Evolutionary conservation across 2,888 invertebrate genomes (phyloP).

Genomic region (Ditylenchus weischeri): DNA sequence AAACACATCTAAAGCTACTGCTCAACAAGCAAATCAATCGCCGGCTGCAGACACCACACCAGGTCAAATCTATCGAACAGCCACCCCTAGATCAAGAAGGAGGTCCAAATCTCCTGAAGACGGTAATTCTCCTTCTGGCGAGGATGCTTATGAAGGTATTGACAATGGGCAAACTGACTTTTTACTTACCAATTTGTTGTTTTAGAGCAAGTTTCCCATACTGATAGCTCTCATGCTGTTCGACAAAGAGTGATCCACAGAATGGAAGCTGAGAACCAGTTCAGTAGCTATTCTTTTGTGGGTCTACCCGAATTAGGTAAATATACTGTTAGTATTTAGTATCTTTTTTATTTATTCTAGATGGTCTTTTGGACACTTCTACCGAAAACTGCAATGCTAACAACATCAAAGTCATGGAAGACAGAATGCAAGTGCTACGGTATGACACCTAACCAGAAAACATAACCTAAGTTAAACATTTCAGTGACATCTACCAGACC

Average conservation of each 20-base stretch:
- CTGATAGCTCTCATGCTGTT: conserved; percentile 17
- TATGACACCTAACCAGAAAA: no score
- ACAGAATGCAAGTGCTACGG: conserved; percentile 22
- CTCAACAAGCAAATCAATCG: no score
- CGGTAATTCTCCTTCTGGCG: not conserved
- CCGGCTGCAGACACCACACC: no score
- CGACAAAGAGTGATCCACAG: conserved; percentile 13
- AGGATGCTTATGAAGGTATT: conserved; percentile 13
- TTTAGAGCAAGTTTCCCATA: conserved; percentile 9
- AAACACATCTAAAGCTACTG: no score
- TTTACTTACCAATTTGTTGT: not conserved
- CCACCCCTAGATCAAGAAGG: not conserved
- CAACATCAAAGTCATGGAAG: conserved; percentile 21
- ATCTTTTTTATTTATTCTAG: conserved; percentile 12
- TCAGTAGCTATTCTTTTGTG: conserved; percentile 23
- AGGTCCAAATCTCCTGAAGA: conserved; percentile 6
- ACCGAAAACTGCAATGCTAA: conserved; percentile 14
- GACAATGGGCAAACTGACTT: not conserved
- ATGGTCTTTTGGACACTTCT: conserved; percentile 12
- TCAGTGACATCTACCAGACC: conserved; percentile 17
- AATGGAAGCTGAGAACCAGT: conserved; percentile 26
- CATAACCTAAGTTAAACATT: no score
- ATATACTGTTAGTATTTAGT: not conserved
- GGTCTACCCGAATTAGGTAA: conserved; percentile 26
- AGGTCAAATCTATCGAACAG: not conserved